Conservation (phyloP, 2,888 invertebrate genomes). For the Lycophotia porphyrea region DNA sequence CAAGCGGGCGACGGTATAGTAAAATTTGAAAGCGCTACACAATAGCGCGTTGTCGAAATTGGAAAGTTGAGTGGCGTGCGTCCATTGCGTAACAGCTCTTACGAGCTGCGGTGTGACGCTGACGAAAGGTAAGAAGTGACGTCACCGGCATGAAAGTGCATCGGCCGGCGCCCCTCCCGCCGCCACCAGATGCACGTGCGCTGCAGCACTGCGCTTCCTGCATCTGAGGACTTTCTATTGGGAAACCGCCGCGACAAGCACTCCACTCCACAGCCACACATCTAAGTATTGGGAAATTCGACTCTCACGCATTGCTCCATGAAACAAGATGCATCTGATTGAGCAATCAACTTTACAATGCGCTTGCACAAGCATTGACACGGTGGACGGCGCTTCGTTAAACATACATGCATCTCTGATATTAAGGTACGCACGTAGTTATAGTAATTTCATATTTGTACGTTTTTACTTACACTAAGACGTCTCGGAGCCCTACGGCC, state of each 20-base stretch:
- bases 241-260: conserved; percentile 81
- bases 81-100: conserved; percentile 88
- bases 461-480: conserved; percentile 76
- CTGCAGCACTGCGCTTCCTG: conserved; percentile 84
- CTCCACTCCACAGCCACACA: conserved; percentile 74
- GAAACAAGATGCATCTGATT: conserved; percentile 87
- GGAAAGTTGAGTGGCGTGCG: conserved; percentile 89
- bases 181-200: conserved; percentile 74
- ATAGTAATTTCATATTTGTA: conserved; percentile 15
- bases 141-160: conserved; percentile 89
- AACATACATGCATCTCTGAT: conserved; percentile 61
- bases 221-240: conserved; percentile 89
- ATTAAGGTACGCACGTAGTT: conserved; percentile 26
- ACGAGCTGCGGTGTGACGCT: conserved; percentile 87
- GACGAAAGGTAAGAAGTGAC: conserved; percentile 88
- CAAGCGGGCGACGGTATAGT: conserved; percentile 85
- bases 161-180: conserved; percentile 84
- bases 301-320: conserved; percentile 83
- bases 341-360: conserved; percentile 82
- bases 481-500: conserved; percentile 73
- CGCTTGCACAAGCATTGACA: conserved; percentile 82
- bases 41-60: conserved; percentile 90
- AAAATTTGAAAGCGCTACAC: conserved; percentile 90
- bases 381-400: conserved; percentile 67
- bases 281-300: conserved; percentile 84